Conservation (phyloP, 2,888 invertebrate genomes). For the Stenurella melanura region DNA sequence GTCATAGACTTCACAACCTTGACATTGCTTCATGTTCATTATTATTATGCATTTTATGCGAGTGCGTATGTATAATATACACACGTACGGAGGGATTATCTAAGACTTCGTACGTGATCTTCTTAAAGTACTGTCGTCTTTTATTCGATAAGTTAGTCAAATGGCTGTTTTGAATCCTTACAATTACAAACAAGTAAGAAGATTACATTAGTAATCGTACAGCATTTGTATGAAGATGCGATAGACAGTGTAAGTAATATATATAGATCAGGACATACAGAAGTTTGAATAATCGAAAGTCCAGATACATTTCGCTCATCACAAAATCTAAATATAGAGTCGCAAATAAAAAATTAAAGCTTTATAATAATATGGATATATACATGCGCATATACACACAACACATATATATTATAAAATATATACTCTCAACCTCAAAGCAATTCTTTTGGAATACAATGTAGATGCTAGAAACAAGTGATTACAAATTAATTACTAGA, state of each 20-base stretch:
- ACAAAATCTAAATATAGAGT: too few relatives aligned
- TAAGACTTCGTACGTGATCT: not conserved
- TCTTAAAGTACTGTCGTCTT: not conserved
- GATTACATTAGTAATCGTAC: not conserved
- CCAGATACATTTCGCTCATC: too few relatives aligned
- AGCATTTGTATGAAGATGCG: not conserved
- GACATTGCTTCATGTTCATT: conserved; percentile 41
- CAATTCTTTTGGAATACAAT: too few relatives aligned
- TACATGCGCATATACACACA: too few relatives aligned
- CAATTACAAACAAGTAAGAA: not conserved
- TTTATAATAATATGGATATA: too few relatives aligned
- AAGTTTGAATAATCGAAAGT: not conserved
- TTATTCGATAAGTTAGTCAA: not conserved
- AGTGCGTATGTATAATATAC: not conserved
- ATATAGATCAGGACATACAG: not conserved
- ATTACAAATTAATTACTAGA: too few relatives aligned
- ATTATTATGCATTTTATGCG: not conserved
- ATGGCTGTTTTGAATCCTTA: not conserved
- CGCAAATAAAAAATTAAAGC: too few relatives aligned
- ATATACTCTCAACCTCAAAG: too few relatives aligned
- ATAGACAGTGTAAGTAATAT: not conserved
- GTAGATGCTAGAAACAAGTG: too few relatives aligned
- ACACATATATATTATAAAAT: too few relatives aligned
- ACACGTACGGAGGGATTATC: not conserved
- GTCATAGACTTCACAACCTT: conserved; percentile 57